A percentile compares a stretch with the other conserved stretches of the same genome.
These are phyloP conservation scores for Aphrophora alni DNA, from an alignment of 2,888 invertebrate genomes.

Conservation along the genomic window DNA sequence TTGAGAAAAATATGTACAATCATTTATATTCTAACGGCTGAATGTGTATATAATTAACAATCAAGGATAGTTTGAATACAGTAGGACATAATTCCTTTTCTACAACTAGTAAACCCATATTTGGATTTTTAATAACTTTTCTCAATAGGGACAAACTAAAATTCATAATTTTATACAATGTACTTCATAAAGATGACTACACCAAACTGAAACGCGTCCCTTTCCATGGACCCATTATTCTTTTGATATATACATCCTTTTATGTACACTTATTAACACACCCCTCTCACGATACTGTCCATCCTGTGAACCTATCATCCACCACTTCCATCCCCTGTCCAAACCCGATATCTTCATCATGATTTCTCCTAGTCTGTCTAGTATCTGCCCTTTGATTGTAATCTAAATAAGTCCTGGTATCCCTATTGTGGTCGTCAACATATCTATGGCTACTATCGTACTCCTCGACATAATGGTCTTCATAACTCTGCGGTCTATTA, in stretches of 20 bases:
- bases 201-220: no score
- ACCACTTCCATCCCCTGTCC: conserved; percentile 46
- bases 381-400: conserved; percentile 4
- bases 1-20: no score
- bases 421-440: conserved; percentile 6
- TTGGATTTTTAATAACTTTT: no score
- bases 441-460: conserved; percentile 14
- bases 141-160: no score
- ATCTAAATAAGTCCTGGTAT: not conserved
- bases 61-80: no score
- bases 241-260: not conserved
- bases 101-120: no score
- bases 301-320: conserved; percentile 35
- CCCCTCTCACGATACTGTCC: not conserved
- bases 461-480: conserved; percentile 12
- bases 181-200: no score
- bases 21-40: no score
- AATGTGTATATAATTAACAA: no score
- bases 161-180: no score
- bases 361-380: not conserved
- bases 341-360: conserved; percentile 43
- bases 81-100: no score
- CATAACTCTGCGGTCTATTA: not conserved
- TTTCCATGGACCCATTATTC: no score
- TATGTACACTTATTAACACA: not conserved